Percentiles rank a stretch among this genome's conserved stretches.
Conservation (phyloP, 2,888 invertebrate genomes). For the Sinopyrophorus schimmeli region DNA sequence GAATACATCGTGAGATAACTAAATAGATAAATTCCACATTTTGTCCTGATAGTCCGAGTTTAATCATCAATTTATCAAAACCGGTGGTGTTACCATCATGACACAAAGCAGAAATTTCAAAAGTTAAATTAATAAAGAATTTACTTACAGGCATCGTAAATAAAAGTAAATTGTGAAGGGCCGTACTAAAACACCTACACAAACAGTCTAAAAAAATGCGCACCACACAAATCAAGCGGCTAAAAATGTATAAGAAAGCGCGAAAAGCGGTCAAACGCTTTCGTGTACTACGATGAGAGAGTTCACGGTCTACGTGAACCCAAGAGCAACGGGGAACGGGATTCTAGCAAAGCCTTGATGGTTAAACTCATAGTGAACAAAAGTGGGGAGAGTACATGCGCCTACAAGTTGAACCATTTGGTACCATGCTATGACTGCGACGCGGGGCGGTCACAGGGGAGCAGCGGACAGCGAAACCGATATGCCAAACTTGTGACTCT, state of each 20-base stretch:
- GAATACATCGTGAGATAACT: too few relatives aligned
- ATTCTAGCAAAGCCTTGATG: conserved; percentile 6
- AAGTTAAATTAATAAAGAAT: too few relatives aligned
- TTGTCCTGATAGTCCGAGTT: too few relatives aligned
- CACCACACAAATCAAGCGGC: conserved; percentile 7
- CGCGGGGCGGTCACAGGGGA: conserved; percentile 25
- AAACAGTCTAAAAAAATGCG: too few relatives aligned
- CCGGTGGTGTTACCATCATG: too few relatives aligned
- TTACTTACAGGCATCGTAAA: conserved; percentile 30
- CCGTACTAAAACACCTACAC: too few relatives aligned
- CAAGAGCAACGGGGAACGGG: conserved; percentile 21
- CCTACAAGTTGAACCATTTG: conserved; percentile 26
- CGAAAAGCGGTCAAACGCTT: conserved; percentile 29
- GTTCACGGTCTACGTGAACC: conserved; percentile 21
- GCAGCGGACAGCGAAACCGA: too few relatives aligned
- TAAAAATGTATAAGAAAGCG: conserved; percentile 4
- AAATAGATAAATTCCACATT: too few relatives aligned
- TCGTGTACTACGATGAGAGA: conserved; percentile 23
- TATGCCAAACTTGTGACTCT: conserved; percentile 31
- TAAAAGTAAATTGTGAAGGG: too few relatives aligned
- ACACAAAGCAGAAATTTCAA: too few relatives aligned
- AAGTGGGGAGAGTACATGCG: conserved; percentile 30
- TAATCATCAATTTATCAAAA: too few relatives aligned
- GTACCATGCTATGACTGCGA: conserved; percentile 30
- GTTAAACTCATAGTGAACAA: conserved; percentile 19